Evolutionary conservation across 2,888 invertebrate genomes (phyloP).

Genomic region (Dasypogon diadema): DNA sequence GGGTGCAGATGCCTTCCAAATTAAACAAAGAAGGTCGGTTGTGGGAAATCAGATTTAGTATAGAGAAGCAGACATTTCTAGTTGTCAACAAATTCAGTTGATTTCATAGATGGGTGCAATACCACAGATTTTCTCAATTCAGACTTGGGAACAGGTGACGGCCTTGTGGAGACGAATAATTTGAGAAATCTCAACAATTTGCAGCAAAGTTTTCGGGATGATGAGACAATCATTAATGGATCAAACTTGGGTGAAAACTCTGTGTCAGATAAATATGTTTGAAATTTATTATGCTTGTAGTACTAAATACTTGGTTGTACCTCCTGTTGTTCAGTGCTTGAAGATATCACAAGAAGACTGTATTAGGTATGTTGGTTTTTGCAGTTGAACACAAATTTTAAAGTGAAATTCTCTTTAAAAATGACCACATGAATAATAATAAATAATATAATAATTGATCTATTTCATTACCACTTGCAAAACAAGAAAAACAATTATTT

Average conservation of each 20-base stretch:
- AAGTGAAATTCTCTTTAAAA: too few relatives aligned
- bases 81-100: neutral
- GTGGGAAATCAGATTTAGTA: neutral
- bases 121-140: constrained; percentile 15
- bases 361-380: too few relatives aligned
- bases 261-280: constrained; percentile 24
- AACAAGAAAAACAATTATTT: too few relatives aligned
- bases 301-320: too few relatives aligned
- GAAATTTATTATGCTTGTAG: neutral
- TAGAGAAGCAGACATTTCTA: constrained; percentile 11
- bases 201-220: neutral
- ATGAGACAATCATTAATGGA: constrained; percentile 10
- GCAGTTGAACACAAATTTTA: too few relatives aligned
- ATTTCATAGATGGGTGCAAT: neutral
- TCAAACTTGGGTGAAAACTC: constrained; percentile 29
- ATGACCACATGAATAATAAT: too few relatives aligned
- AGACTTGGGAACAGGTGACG: constrained; percentile 7
- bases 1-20: constrained; percentile 19
- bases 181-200: neutral
- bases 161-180: neutral
- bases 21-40: neutral
- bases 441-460: too few relatives aligned
- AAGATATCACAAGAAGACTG: too few relatives aligned
- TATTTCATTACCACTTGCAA: too few relatives aligned
- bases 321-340: too few relatives aligned